A percentile compares a stretch with the other conserved stretches of the same genome.
phyloP scores from a whole-genome alignment of 37 sponge, comb jelly and placozoan species.

The Cliona cf. orientalis region DNA sequence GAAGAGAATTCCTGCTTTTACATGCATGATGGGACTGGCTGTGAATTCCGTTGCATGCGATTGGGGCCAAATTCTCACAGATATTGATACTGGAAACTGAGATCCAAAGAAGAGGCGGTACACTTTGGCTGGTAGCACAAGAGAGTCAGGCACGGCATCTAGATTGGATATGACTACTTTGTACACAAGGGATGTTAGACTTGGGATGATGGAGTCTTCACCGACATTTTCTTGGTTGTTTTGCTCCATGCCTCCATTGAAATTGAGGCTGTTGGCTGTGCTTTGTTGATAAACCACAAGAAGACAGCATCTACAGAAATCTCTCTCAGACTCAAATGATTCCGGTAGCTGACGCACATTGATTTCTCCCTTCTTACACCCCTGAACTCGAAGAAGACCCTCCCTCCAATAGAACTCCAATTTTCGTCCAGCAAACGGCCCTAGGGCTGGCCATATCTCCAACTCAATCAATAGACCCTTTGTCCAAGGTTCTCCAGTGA shows the following conservation, averaged over 20 bases:
- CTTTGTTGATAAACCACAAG: slow-evolving; percentile 15
- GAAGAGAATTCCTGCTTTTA: slow-evolving; percentile 37
- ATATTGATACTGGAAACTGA: not conserved
- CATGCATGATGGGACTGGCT: not conserved
- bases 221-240: slow-evolving; percentile 1
- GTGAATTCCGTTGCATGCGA: not conserved
- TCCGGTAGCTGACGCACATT: slow-evolving; percentile 1
- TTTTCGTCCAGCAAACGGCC: slow-evolving; percentile 20
- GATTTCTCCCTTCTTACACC: slow-evolving; percentile 22
- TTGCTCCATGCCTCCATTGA: not conserved
- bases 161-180: slow-evolving; percentile 26
- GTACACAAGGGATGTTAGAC: slow-evolving; percentile 11
- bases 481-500: slow-evolving; percentile 2
- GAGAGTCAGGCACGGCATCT: slow-evolving; percentile 2
- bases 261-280: not conserved
- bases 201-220: not conserved
- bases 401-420: slow-evolving; percentile 28
- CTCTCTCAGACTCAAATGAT: slow-evolving; percentile 8
- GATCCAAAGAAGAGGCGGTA: slow-evolving; percentile 16
- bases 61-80: slow-evolving; percentile 30
- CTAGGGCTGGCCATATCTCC: slow-evolving; percentile 28
- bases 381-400: slow-evolving; percentile 7
- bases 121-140: slow-evolving; percentile 20
- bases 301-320: slow-evolving; percentile 49
- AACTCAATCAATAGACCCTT: slow-evolving; percentile 13